Evolutionary conservation across 2,888 invertebrate species (phyloP).

Genomic region (Cyaniris semiargus): DNA sequence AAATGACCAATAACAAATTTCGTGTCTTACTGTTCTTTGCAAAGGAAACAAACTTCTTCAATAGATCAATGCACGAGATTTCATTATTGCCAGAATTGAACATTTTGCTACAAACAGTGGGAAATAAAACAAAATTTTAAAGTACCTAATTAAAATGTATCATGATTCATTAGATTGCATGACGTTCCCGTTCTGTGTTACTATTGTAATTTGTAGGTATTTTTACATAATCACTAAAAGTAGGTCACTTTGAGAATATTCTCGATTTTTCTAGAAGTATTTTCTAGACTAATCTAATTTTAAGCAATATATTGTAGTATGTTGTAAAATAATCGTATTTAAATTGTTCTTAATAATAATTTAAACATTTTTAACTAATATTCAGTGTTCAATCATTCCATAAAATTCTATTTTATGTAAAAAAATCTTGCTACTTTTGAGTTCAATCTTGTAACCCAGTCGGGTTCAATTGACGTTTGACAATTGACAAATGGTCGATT

Average conservation of each 20-base stretch:
- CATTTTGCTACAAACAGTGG: not conserved
- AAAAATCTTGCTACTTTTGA: not conserved
- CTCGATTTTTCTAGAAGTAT: not conserved
- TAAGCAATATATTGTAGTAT: not conserved
- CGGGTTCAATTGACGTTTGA: not conserved
- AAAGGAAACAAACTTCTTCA: slow-evolving; percentile 20
- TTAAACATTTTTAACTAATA: too few species aligned
- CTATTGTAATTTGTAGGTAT: too few species aligned
- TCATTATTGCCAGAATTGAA: not conserved
- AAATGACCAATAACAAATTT: not conserved
- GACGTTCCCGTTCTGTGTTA: too few species aligned
- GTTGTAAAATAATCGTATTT: too few species aligned
- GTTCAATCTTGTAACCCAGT: not conserved
- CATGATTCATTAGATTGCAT: too few species aligned
- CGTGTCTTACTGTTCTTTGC: not conserved
- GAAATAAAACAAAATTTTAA: not conserved
- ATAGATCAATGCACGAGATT: not conserved
- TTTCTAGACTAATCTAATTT: not conserved
- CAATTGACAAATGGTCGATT: not conserved
- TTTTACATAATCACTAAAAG: too few species aligned
- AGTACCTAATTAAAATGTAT: too few species aligned
- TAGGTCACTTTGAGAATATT: too few species aligned
- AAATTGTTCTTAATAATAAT: too few species aligned
- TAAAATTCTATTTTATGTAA: too few species aligned
- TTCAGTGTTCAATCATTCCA: too few species aligned